phyloP scores from a whole-genome alignment of 2,888 invertebrate genomes.

The Chelonus formosanus region DNA sequence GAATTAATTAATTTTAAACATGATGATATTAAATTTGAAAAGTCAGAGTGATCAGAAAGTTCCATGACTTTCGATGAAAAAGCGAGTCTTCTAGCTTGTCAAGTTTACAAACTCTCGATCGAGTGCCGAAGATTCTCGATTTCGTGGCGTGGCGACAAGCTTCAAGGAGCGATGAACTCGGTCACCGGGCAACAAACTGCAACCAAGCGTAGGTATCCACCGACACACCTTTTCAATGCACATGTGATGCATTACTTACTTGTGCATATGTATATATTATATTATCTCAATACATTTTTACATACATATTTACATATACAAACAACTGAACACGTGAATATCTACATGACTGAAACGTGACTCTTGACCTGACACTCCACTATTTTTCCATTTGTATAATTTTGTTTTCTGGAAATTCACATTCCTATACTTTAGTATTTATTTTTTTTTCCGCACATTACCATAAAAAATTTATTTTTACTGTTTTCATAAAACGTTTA shows the following conservation, averaged over 20 bases:
- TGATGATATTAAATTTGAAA: neutral
- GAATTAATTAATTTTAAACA: neutral
- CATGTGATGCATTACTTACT: conserved; percentile 17
- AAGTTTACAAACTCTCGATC: conserved; percentile 32
- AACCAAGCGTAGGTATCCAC: conserved; percentile 43
- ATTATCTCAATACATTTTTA: conserved; percentile 16
- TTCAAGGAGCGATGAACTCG: conserved; percentile 63
- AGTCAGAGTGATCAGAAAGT: conserved; percentile 14
- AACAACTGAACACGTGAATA: conserved; percentile 38
- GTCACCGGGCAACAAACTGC: conserved; percentile 66
- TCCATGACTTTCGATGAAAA: conserved; percentile 50
- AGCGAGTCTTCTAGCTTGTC: conserved; percentile 51
- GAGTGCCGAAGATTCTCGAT: conserved; percentile 59
- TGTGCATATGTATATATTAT: conserved; percentile 18
- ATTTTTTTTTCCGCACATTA: no score
- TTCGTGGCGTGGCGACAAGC: conserved; percentile 47
- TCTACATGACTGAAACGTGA: conserved; percentile 37
- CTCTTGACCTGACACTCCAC: conserved; percentile 1
- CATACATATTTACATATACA: conserved; percentile 20
- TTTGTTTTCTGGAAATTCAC: no score
- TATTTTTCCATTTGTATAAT: neutral
- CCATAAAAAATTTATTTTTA: no score
- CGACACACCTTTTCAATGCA: conserved; percentile 10
- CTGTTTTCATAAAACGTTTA: no score
- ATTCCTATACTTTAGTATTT: no score